Evolutionary conservation across 2,888 invertebrate species (phyloP).

Genomic region (Eledone cirrhosa): DNA sequence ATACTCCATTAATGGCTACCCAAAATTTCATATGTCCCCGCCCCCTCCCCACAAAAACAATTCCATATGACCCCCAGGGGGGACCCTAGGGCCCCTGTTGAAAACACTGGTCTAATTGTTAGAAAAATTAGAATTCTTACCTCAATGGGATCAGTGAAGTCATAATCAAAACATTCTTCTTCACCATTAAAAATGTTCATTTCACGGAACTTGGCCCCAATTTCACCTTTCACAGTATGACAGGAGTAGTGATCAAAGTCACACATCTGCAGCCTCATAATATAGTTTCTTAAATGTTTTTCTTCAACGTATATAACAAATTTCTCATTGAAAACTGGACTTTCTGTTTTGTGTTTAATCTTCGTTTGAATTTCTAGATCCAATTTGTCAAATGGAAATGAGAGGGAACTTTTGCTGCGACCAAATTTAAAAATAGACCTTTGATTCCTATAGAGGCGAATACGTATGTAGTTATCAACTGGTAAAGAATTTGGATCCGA

Average conservation of each 20-base stretch:
- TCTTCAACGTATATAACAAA: conserved; percentile 43
- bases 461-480: conserved; percentile 53
- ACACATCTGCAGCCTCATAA: conserved; percentile 49
- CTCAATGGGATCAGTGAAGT: conserved; percentile 43
- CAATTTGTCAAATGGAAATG: conserved; percentile 48
- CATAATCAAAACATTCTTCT: conserved; percentile 42
- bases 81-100: no score
- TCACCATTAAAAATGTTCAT: conserved; percentile 37
- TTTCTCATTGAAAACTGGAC: conserved; percentile 50
- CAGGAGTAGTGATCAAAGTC: conserved; percentile 57
- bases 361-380: conserved; percentile 56
- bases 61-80: no score
- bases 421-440: not conserved
- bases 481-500: conserved; percentile 39
- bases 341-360: conserved; percentile 48
- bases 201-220: conserved; percentile 40
- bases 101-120: no score
- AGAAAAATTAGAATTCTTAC: conserved; percentile 33
- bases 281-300: conserved; percentile 41
- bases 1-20: no score
- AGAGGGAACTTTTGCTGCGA: conserved; percentile 33
- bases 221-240: conserved; percentile 52
- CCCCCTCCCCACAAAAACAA: no score
- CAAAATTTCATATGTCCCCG: no score
- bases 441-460: conserved; percentile 48